phyloP scores from a whole-genome alignment of 2,113 vertebrate species.

The Clarias gariepinus region DNA sequence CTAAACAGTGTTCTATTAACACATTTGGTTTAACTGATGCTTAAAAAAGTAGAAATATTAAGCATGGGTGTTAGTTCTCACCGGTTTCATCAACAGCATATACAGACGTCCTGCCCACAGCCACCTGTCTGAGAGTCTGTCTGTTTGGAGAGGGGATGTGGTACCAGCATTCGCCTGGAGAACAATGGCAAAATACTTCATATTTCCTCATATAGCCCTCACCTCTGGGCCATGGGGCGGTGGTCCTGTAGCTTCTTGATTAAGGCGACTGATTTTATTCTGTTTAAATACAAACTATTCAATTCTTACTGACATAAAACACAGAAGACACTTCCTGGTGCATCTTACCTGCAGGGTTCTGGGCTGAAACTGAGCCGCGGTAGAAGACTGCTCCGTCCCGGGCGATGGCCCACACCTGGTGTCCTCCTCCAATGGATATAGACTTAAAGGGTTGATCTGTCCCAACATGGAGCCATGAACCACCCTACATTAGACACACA shows the following conservation, averaged over 20 bases:
- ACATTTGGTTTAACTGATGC: background rate
- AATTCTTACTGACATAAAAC: background rate
- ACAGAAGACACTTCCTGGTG: background rate
- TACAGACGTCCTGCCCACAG: slow-evolving; percentile 89
- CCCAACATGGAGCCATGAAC: slow-evolving; percentile 93
- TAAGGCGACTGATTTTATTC: background rate
- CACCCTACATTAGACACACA: slow-evolving; percentile 73
- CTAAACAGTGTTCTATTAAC: background rate
- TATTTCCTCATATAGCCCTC: background rate
- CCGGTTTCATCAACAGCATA: slow-evolving; percentile 89
- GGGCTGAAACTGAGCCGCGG: slow-evolving; percentile 86
- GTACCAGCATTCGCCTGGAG: slow-evolving; percentile 94
- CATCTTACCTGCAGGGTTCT: slow-evolving; percentile 85
- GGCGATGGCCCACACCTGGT: slow-evolving; percentile 95
- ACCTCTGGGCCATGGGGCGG: background rate
- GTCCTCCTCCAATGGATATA: slow-evolving; percentile 85
- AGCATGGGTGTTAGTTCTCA: slow-evolving; percentile 63
- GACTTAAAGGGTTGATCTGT: slow-evolving; percentile 95
- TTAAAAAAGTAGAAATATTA: background rate
- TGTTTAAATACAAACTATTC: background rate
- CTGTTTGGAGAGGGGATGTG: slow-evolving; percentile 89
- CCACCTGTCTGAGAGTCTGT: slow-evolving; percentile 88
- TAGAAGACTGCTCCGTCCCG: slow-evolving; percentile 92
- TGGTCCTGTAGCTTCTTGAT: no score
- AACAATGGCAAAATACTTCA: background rate